phyloP scores from a whole-genome alignment of 2,888 invertebrate species.

The Smittia aterrima region DNA sequence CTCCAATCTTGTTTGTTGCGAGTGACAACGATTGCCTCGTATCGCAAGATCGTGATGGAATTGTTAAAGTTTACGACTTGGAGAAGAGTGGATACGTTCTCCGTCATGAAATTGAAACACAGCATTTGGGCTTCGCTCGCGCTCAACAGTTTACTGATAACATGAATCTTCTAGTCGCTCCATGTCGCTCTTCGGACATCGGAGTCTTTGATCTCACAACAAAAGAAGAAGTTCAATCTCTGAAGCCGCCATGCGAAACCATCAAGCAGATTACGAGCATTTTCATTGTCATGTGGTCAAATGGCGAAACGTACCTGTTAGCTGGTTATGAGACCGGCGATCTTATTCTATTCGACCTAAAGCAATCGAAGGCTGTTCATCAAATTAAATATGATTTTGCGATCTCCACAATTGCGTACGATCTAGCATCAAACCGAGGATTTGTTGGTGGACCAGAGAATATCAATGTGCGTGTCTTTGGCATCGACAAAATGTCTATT shows the following conservation, averaged over 20 bases:
- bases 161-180: conserved; percentile 64
- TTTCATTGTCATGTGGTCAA: conserved; percentile 50
- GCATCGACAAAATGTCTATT: neutral
- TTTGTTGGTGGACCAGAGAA: conserved; percentile 58
- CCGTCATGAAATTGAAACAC: conserved; percentile 59
- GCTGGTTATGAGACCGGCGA: conserved; percentile 74
- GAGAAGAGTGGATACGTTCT: conserved; percentile 62
- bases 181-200: conserved; percentile 61
- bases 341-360: conserved; percentile 69
- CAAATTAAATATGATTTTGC: conserved; percentile 63
- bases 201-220: conserved; percentile 56
- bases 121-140: conserved; percentile 71
- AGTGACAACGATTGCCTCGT: conserved; percentile 61
- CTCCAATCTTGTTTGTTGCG: conserved; percentile 38
- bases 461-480: conserved; percentile 49
- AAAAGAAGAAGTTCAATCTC: conserved; percentile 52
- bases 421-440: conserved; percentile 63
- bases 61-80: conserved; percentile 65
- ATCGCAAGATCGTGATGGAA: conserved; percentile 73
- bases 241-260: conserved; percentile 45
- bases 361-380: conserved; percentile 59
- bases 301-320: conserved; percentile 58
- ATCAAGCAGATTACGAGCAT: conserved; percentile 60
- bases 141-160: conserved; percentile 59
- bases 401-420: conserved; percentile 67